These are phyloP conservation scores for Sphyrna mokarran DNA, from an alignment of 2,113 vertebrate species.

Conservation along the genomic window DNA sequence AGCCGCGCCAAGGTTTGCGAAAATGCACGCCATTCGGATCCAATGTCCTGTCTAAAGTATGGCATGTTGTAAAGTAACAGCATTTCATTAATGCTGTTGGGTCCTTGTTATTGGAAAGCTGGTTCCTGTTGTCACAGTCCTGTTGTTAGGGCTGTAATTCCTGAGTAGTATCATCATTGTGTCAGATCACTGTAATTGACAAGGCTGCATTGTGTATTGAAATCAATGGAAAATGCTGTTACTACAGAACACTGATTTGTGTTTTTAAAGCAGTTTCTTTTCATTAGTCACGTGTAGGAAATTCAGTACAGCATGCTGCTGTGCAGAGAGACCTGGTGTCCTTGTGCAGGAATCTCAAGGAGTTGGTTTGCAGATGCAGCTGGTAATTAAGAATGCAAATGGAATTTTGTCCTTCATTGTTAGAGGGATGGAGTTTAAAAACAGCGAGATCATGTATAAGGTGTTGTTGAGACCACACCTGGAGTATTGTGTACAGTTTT, in stretches of 20 bases:
- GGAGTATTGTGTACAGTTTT: no score
- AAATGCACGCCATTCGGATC: not conserved
- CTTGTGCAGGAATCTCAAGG: no score
- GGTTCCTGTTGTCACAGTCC: conserved; percentile 24
- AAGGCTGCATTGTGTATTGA: not conserved
- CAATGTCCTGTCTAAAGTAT: not conserved
- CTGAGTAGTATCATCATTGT: not conserved
- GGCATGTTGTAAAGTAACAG: not conserved
- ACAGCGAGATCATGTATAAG: no score
- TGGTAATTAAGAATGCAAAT: no score
- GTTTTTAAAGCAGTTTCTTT: not conserved
- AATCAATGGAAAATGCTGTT: not conserved
- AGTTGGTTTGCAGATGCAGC: no score
- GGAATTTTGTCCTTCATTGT: no score
- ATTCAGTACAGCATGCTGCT: not conserved
- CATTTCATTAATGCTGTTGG: not conserved
- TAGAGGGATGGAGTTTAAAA: no score
- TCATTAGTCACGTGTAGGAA: not conserved
- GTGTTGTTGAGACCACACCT: no score
- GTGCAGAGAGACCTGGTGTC: no score
- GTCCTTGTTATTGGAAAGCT: not conserved
- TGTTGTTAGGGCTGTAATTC: not conserved
- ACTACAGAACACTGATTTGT: not conserved
- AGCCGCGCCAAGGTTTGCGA: not conserved
- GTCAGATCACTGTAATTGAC: not conserved